phyloP scores from a whole-genome alignment of 2,113 vertebrate genomes.

The Oncorhynchus nerka region DNA sequence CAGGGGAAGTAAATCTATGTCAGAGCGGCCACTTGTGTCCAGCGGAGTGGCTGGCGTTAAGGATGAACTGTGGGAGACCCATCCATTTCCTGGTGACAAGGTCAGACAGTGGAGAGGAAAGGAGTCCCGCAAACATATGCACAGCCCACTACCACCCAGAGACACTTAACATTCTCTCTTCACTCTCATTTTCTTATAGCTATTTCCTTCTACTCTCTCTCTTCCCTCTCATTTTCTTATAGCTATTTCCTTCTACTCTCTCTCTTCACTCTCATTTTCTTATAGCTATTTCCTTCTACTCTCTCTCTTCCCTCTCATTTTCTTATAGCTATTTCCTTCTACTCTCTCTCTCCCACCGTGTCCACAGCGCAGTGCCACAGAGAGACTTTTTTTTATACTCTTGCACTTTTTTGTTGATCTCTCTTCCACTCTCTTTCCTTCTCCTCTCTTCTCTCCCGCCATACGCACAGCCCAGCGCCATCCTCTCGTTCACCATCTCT shows the following conservation, averaged over 20 bases:
- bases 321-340: conserved; percentile 18
- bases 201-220: background rate
- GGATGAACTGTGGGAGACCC: conserved; percentile 81
- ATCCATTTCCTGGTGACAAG: conserved; percentile 82
- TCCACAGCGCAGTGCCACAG: background rate
- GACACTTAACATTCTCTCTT: background rate
- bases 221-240: too few relatives aligned
- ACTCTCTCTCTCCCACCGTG: background rate
- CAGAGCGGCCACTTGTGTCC: conserved; percentile 64
- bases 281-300: background rate
- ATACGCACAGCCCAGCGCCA: background rate
- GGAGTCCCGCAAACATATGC: conserved; percentile 72
- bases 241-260: background rate
- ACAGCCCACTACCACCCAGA: conserved; percentile 36
- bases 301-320: conserved; percentile 9
- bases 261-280: too few relatives aligned
- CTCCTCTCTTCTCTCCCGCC: background rate
- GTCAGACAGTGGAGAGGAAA: conserved; percentile 75
- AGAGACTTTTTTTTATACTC: background rate
- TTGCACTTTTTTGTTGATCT: background rate
- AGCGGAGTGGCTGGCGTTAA: conserved; percentile 63
- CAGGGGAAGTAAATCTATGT: conserved; percentile 81
- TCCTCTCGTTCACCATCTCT: background rate
- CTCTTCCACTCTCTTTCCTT: background rate
- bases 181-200: conserved; percentile 21